Evolutionary conservation across 2,888 invertebrate species (phyloP).

Genomic region (Sarcophaga caerulescens): DNA sequence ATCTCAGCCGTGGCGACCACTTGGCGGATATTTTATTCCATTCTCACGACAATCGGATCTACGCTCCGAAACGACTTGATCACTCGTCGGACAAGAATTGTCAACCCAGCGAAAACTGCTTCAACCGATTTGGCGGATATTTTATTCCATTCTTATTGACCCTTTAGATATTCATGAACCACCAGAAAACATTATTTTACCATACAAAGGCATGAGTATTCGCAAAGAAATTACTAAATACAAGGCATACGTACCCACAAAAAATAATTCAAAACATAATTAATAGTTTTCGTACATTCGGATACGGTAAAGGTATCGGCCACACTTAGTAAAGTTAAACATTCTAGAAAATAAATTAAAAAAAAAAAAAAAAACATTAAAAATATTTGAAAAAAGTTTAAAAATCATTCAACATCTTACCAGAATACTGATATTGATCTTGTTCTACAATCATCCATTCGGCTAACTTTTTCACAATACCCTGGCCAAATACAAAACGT

Average conservation of each 20-base stretch:
- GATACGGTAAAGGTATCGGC: constrained; percentile 80
- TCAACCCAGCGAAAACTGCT: too few species aligned
- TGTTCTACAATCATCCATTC: constrained; percentile 83
- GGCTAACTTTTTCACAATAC: constrained; percentile 83
- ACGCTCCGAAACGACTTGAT: too few species aligned
- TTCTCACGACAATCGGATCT: too few species aligned
- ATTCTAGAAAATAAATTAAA: constrained; percentile 72
- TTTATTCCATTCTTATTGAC: too few species aligned
- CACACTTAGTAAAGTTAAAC: constrained; percentile 77
- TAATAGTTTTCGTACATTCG: constrained; percentile 78
- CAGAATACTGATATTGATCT: constrained; percentile 83
- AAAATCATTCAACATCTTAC: constrained; percentile 75
- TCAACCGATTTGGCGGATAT: too few species aligned
- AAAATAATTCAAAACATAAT: constrained; percentile 79
- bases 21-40: too few species aligned
- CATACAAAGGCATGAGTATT: not conserved
- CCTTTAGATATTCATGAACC: too few species aligned
- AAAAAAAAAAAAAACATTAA: constrained; percentile 2
- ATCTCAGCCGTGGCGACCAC: too few species aligned
- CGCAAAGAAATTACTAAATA: not conserved
- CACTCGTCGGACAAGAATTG: too few species aligned
- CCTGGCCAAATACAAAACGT: constrained; percentile 82
- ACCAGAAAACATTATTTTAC: too few species aligned
- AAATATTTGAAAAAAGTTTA: not conserved
- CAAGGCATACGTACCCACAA: constrained; percentile 73